Base-by-base conservation (phyloP, 2,888 invertebrate species). In the Choreutis nemorana region DNA sequence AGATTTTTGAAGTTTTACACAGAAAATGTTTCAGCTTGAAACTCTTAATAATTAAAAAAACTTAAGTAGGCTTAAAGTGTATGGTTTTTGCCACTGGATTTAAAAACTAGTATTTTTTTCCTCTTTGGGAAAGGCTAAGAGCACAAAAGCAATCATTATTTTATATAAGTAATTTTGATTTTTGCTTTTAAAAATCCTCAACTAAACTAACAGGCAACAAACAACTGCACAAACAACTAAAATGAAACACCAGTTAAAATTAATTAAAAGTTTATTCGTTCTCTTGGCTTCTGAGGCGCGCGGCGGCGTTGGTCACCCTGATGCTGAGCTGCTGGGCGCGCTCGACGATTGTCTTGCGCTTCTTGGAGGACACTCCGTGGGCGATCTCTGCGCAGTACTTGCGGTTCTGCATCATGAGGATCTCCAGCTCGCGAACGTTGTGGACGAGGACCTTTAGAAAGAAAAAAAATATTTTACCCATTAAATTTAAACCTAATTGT, bases 321-420 rank as follows among this genome's bases (percentile, higher is more conserved):
- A 99, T 92, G 40, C 94, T 91, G 39, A 99, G 83, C 64, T 98
- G 97, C 64, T 95, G 94, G 1, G 98, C 97, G 39, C 99, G 86
- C 73, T 97, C 97, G 6, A 98, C 97, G 45, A 99, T 98, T 3
- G 82, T 81, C 81, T 97, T 97, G 42, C 99, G 87, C 61, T 97
- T 99, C 81, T 94, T 96, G n/a, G 96, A 93, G 37, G 97, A 97
- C 1, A 99, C 98, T 13, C 88, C 93, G 65, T 97, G 97, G 2
- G 97, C 97, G 45, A 99, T 97, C 82, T 99, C 99, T 13, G 92
- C 99, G 65, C 97, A 95, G 80, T 91, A 99, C 46, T 92, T 91
- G 48, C 96, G 86, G 79, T 98, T 99, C 68, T 98, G 97, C 98
- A 99, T 99, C 88, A 99, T 87, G 29, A 99, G 82, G 52, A 99